Base-by-base conservation (phyloP, 2,113 vertebrate genomes). In the Callipepla squamata region DNA sequence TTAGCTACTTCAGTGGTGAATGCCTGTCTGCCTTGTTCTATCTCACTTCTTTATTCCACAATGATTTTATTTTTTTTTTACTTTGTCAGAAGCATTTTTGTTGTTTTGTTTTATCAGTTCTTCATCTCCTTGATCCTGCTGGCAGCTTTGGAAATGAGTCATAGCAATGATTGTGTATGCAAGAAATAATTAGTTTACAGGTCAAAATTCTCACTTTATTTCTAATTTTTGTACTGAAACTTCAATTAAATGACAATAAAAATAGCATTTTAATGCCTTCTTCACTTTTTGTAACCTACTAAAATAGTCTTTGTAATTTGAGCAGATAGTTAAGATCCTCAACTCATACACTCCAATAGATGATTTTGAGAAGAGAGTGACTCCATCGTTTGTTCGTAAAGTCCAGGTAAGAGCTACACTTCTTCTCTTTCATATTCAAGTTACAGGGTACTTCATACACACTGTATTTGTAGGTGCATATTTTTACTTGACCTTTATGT, bases 311-410 rank as follows among this genome's bases (percentile, higher is more conserved):
- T 40, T 96, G 32, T 92, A 13, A 62, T 80, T 67, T 96, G 84
- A 89, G 50, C 96, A 99, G 99, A 98, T 99, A 96, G 98, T 99
- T 67, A 99, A 99, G 97, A 99, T 99, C 88, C 98, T 99, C 67
- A 99, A 99, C 92, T 99, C 98, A 1, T 99, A 99, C 96, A 99
- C 99, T 36, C 99, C 99, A 0, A 99, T 99, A 65, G 99, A 99
- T 65, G 99, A 99, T 95, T 99, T 99, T 91, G 99, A 99, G 98
- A 99, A 99, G 97, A 98, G 99, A 68, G 98, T 99, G 69, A 78
- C 98, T 11, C 98, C 99, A 1, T 98, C 99, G 0, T 99, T 99
- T 65, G 99, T 99, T 57, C 98, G 98, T 50, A 99, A 99, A 97
- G 98, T 99, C 69, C 99, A 99, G 98, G 99, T 99, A 90, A 97